phyloP scores from a whole-genome alignment of 1,140 invertebrate genomes.

The Heterodera carotae region DNA sequence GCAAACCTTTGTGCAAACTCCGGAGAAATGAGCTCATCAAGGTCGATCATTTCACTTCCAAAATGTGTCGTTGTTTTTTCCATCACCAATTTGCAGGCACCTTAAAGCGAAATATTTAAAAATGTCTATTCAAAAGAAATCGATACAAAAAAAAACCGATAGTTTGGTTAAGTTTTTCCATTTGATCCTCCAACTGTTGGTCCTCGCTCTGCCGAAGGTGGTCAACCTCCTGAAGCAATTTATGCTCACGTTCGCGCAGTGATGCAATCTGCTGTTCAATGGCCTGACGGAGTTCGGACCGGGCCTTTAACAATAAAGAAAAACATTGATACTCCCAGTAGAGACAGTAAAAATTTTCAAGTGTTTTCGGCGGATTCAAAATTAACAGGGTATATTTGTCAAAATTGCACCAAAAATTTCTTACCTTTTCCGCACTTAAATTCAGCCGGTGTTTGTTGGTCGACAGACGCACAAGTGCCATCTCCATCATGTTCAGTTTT shows the following conservation, averaged over 20 bases:
- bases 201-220: neutral
- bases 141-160: neutral
- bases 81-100: neutral
- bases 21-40: neutral
- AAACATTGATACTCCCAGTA: too few species aligned
- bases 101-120: neutral
- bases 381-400: too few species aligned
- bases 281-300: neutral
- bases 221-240: neutral
- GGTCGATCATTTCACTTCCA: neutral
- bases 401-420: too few species aligned
- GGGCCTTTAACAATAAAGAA: too few species aligned
- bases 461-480: neutral
- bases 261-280: neutral
- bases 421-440: neutral
- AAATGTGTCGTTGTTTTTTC: neutral
- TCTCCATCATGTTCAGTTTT: neutral
- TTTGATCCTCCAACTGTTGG: constrained; percentile 11
- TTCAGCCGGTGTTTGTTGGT: neutral
- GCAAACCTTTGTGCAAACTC: neutral
- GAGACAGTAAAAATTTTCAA: too few species aligned
- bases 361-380: too few species aligned
- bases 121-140: neutral
- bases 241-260: neutral
- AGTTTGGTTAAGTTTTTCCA: constrained; percentile 11